Evolutionary conservation across 2,797 vertebrate species (phyloP).

Genomic region (Phataginus tricuspis): DNA sequence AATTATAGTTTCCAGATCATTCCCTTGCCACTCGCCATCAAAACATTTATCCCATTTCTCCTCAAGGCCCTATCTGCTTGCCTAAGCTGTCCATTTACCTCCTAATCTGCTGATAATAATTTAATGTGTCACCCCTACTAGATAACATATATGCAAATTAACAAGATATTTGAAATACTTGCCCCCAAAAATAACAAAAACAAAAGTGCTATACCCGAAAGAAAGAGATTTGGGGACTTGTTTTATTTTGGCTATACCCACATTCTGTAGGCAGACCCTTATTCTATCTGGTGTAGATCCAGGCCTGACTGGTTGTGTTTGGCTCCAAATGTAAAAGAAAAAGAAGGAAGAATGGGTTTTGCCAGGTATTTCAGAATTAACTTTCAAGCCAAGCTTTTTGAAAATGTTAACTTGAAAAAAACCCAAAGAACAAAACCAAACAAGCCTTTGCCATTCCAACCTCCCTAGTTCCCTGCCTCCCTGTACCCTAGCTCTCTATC

Average conservation of each 20-base stretch:
- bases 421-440: constrained; percentile 29
- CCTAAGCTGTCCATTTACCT: neutral
- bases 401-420: constrained; percentile 32
- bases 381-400: constrained; percentile 33
- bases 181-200: neutral
- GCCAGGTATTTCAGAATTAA: constrained; percentile 30
- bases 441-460: constrained; percentile 37
- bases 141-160: neutral
- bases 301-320: neutral
- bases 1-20: constrained; percentile 51
- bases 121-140: neutral
- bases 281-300: neutral
- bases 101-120: neutral
- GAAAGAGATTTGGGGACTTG: neutral
- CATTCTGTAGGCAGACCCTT: neutral
- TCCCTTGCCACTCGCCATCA: neutral
- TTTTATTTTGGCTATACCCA: constrained; percentile 12
- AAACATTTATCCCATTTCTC: constrained; percentile 17
- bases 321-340: constrained; percentile 4
- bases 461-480: neutral
- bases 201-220: neutral
- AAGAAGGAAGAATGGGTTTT: neutral
- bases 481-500: neutral
- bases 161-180: constrained; percentile 7
- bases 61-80: neutral